phyloP scores from a whole-genome alignment of 2,113 vertebrate genomes.

The Oncorhynchus masou region DNA sequence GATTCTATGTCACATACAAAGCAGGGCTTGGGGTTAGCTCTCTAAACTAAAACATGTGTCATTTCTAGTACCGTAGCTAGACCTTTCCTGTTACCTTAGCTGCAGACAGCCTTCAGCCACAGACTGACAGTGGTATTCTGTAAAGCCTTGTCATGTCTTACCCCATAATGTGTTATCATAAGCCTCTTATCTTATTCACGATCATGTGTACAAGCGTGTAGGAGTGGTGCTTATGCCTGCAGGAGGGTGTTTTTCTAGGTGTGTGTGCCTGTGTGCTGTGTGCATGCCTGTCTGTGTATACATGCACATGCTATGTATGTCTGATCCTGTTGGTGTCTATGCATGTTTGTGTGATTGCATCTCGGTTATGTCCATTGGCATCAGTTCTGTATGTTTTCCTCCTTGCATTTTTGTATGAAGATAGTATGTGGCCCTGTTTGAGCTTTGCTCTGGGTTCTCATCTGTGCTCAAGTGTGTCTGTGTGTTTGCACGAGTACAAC shows the following conservation, averaged over 20 bases:
- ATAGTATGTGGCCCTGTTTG: neutral
- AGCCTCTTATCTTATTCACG: slow-evolving; percentile 10
- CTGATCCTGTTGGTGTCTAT: slow-evolving; percentile 22
- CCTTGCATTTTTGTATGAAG: neutral
- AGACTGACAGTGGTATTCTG: slow-evolving; percentile 8
- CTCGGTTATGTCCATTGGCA: neutral
- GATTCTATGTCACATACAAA: too few relatives aligned
- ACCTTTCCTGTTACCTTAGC: slow-evolving; percentile 9
- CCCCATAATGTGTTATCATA: slow-evolving; percentile 7
- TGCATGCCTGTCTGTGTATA: neutral
- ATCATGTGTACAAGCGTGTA: neutral
- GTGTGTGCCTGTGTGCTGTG: neutral
- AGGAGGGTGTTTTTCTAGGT: neutral
- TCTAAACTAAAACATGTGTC: too few relatives aligned
- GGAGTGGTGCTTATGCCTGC: neutral
- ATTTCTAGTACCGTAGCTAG: too few relatives aligned
- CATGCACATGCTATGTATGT: slow-evolving; percentile 4
- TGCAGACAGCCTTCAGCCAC: slow-evolving; percentile 16
- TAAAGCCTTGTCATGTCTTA: neutral
- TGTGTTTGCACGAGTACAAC: neutral
- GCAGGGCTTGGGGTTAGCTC: too few relatives aligned
- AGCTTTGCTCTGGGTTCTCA: neutral
- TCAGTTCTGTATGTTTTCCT: neutral
- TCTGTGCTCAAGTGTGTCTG: neutral
- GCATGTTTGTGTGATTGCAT: slow-evolving; percentile 47